These are phyloP conservation scores for Centropyge bicolor DNA, from an alignment of 2,797 vertebrate genomes.

Conservation along the genomic window DNA sequence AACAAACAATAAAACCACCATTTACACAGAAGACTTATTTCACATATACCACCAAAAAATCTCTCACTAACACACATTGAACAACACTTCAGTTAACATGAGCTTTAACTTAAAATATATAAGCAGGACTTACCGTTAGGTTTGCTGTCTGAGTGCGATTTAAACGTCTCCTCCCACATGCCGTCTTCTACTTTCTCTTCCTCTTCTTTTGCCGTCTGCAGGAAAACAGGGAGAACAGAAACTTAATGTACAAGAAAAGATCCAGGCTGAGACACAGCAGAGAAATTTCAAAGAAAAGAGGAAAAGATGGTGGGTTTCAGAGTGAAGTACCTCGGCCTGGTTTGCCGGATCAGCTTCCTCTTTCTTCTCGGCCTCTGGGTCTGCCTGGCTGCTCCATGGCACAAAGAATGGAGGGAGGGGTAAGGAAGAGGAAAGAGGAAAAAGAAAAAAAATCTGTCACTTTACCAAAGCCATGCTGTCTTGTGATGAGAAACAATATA, in stretches of 20 bases:
- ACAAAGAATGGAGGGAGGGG: neutral
- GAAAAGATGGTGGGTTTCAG: neutral
- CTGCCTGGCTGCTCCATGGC: constrained; percentile 77
- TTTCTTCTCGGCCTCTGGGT: constrained; percentile 82
- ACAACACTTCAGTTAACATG: neutral
- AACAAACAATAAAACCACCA: neutral
- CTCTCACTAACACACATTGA: neutral
- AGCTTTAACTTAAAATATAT: neutral
- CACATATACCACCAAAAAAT: neutral
- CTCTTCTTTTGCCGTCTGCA: constrained; percentile 71
- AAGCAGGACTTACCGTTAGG: constrained; percentile 85
- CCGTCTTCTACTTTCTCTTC: constrained; percentile 85
- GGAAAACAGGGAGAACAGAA: constrained; percentile 5
- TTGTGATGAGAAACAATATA: constrained; percentile 19
- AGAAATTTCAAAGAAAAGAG: neutral
- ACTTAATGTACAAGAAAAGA: neutral
- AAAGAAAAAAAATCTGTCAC: constrained; percentile 34
- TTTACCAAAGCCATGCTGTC: constrained; percentile 18
- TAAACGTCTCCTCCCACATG: constrained; percentile 96
- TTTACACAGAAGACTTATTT: neutral
- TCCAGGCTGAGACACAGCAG: neutral
- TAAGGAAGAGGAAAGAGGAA: neutral
- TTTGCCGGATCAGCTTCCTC: constrained; percentile 76
- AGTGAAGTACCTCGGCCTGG: constrained; percentile 71
- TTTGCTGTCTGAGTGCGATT: constrained; percentile 92